Evolutionary conservation across 2,113 vertebrate genomes (phyloP), one percentile per base, ranked within the genome.

Genomic region (Siphamia tubifer): DNA sequence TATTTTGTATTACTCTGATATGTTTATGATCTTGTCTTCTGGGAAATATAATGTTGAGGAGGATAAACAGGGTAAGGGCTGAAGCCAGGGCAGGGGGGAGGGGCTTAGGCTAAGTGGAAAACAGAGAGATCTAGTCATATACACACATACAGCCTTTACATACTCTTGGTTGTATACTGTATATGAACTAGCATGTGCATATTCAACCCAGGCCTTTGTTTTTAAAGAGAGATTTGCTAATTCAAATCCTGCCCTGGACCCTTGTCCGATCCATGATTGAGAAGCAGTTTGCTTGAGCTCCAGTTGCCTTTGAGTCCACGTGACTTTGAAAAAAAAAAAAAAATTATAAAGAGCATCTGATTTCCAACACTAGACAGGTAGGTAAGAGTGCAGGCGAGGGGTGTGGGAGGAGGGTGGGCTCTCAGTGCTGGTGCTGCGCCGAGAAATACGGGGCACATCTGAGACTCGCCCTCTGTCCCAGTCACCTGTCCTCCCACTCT

Each of bases 1-100:
- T 91, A 92, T 96, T 93, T 95, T 90, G 89, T 91, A 91, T 92
- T 90, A 83, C 83, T 93, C 89, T 93, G 91, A 92, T 93, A 93
- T 93, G 91, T 92, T 90, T 88, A 89, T 87, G 86, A 84, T 86
- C 82, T 90, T 78, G 81, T 84, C 81, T 89, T 94, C 88, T 90
- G 89, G 89, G 86, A 90, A 87, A 89, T 77, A 86, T 66, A 62
- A 82, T 34, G 74, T 86, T 16, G 66, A 74, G 60, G 81, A 83
- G 88, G 85, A 89, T 80, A 92, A 93, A 94, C 84, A 90, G 87
- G 91, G 60, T 58, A 31, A 67, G 81, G 70, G 71, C 57, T 79
- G 35, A 71, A 76, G 62, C 69, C 45, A 27, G 64, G 87, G 83
- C 36, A 27, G 71, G 61, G 57, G 57, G 58, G 47, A 24, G 27